Evolutionary conservation across 1,140 invertebrate genomes (phyloP), one percentile per base, ranked within the genome.

Genomic region (Grapholita molesta): DNA sequence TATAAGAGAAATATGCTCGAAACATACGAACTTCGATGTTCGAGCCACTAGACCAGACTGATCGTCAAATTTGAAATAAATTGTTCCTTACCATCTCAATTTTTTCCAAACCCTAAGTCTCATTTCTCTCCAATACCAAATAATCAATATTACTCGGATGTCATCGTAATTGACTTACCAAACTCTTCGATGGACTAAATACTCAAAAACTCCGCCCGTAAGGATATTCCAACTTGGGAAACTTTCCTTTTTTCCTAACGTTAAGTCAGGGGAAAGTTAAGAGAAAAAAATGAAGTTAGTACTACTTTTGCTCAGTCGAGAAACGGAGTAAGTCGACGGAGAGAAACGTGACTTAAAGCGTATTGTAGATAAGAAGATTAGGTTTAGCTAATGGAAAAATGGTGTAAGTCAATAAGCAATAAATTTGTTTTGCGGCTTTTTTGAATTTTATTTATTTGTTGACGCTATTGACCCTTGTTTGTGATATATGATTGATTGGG

Each of bases 121-220:
- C 57, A 12, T 30, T 35, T 32, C 15, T n/a, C 32, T 7, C 15
- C 55, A 2, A n/a, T 4, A 3, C 61, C 25, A 32, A 30, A 64
- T 12, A 66, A 66, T 66, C 64, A 66, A 66, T 66, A 66, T 66
- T 33, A 18, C 12, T 15, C 21, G 18, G 11, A 66, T 42, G 64
- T 66, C 64, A 42, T 33, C 32, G 64, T 66, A 66, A 66, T 66
- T 66, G 64, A 66, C 64, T 66, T 66, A 66, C 21, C 28, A 66
- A 66, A 66, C 64, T 66, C 15, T 12, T 25, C 18, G 28, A 33
- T 25, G 18, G 35, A 42, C 64, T 66, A 66, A 66, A 66, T 66
- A 66, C 64, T 24, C 32, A 66, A 66, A 24, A 33, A 25, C 32
- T 42, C 33, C 23, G 18, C 4, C 35, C 11, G 30, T 66, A 28